Base-by-base conservation (phyloP, 2,113 vertebrate species). In the Pterophyllum scalare region DNA sequence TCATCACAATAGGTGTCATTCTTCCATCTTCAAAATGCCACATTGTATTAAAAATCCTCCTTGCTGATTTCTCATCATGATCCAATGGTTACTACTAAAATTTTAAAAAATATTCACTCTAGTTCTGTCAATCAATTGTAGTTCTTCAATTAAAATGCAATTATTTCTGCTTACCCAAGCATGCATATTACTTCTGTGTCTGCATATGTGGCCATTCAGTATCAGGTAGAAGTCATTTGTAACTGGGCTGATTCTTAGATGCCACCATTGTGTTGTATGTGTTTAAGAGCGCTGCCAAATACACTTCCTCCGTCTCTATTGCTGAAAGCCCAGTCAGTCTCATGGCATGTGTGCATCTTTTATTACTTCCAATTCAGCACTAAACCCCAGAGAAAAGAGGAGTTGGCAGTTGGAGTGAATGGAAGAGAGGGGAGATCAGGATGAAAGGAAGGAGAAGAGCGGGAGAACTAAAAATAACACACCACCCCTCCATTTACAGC, bases 391-490 rank as follows among this genome's bases (percentile, higher is more conserved):
- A 93, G 92, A 92, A 91, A 91, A 84, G 76, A 86, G 31, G 75
- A 82, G 87, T 54, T 90, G 89, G 90, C 91, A 87, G 90, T 81
- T 65, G 7, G 72, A 65, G 79, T 70, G 72, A 85, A 75, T 72
- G 61, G 75, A 83, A 88, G 62, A 75, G 56, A 79, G 81, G 65
- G 60, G 61, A 87, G 81, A 88, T 89, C 56, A 86, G 82, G 80
- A 91, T 93, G 86, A 92, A 91, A 89, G 83, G 88, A 91, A 79
- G 60, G 61, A 90, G 87, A 82, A 88, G 86, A 87, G 78, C 59
- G 56, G 72, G 81, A 91, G 86, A 90, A 80, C 83, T 86, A 90
- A 91, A 91, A 94, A 91, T 87, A 93, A 90, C 86, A 84, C 80
- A 67, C 24, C 58, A 20, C 82, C 58, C 59, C 64, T 60, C 56